Conservation (phyloP, 2,113 vertebrate genomes). For the Centropus unirufus region DNA sequence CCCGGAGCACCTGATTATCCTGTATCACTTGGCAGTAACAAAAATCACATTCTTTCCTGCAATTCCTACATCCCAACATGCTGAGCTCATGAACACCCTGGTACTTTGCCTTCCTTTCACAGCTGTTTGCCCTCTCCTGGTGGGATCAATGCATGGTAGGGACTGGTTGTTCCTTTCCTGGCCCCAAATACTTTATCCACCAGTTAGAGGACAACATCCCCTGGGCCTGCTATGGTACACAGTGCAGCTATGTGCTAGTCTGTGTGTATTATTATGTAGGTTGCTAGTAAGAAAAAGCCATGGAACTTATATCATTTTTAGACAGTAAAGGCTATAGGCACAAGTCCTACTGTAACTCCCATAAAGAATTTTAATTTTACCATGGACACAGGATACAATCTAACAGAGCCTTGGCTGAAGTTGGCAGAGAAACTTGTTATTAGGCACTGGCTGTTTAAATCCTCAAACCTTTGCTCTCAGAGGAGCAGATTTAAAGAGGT, state of each 20-base stretch:
- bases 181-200: not conserved
- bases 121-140: not conserved
- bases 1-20: not conserved
- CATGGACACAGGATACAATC: not conserved
- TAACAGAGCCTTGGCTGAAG: not conserved
- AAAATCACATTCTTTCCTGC: not conserved
- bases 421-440: not conserved
- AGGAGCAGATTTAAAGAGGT: not conserved
- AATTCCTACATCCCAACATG: not conserved
- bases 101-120: not conserved
- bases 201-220: not conserved
- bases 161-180: not conserved
- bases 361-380: not conserved
- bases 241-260: not conserved
- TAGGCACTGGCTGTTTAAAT: not conserved
- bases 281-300: not conserved
- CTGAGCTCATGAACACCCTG: not conserved
- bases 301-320: accelerated
- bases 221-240: not conserved
- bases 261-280: accelerated
- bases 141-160: not conserved
- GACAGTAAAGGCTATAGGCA: not conserved
- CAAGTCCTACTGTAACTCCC: not conserved
- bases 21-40: accelerated
- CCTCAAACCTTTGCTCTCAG: not conserved